Evolutionary conservation across 2,888 invertebrate species (phyloP).

Genomic region (Quadroppia sp.): DNA sequence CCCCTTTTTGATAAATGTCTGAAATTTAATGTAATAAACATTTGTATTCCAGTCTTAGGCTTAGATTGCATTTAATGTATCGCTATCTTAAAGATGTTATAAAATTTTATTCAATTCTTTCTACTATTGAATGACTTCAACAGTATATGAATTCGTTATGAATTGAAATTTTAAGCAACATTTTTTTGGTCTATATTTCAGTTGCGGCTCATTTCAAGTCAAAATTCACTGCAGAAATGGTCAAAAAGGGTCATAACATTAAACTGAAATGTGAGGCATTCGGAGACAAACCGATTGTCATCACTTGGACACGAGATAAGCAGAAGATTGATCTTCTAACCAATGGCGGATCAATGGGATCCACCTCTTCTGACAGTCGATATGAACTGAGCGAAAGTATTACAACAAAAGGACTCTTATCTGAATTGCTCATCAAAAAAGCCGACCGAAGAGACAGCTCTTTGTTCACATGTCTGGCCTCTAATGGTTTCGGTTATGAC

Average conservation of each 20-base stretch:
- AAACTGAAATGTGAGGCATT: constrained; percentile 47
- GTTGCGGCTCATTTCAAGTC: constrained; percentile 47
- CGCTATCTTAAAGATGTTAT: neutral
- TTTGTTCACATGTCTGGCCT: constrained; percentile 46
- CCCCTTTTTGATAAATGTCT: neutral
- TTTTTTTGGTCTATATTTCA: constrained; percentile 28
- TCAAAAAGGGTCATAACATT: constrained; percentile 46
- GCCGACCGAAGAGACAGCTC: constrained; percentile 47
- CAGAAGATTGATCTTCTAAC: constrained; percentile 29
- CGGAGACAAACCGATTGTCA: constrained; percentile 54
- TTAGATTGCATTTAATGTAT: neutral
- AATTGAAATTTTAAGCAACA: neutral
- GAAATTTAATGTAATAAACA: neutral
- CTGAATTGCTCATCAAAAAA: constrained; percentile 45
- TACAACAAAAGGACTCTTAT: constrained; percentile 43
- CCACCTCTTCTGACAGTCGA: constrained; percentile 25
- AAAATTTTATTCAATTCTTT: constrained; percentile 15
- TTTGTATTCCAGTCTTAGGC: neutral
- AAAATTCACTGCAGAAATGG: constrained; percentile 47
- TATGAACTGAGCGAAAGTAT: constrained; percentile 45
- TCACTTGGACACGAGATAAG: constrained; percentile 54
- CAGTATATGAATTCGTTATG: neutral
- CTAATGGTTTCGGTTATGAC: constrained; percentile 46
- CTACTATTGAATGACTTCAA: neutral
- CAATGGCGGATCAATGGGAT: constrained; percentile 12